Conservation (phyloP, 2,113 vertebrate species). For the Montifringilla adamsi region DNA sequence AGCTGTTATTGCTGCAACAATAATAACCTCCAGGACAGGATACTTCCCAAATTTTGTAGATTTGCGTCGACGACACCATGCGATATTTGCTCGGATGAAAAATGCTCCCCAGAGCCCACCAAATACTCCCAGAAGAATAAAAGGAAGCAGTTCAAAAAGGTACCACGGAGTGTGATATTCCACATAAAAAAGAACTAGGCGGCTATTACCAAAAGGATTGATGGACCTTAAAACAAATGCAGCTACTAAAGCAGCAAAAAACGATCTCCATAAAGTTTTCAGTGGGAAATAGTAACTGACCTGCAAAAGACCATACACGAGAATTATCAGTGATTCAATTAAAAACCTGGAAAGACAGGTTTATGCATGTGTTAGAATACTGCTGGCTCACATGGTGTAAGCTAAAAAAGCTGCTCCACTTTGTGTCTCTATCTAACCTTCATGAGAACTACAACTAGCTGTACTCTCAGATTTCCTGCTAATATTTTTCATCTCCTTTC, state of each 20-base stretch:
- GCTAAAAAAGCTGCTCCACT: background rate
- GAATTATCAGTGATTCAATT: background rate
- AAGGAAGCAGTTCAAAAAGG: slow-evolving; percentile 97
- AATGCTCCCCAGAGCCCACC: slow-evolving; percentile 98
- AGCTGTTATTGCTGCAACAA: slow-evolving; percentile 93
- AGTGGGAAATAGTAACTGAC: slow-evolving; percentile 99
- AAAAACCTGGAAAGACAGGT: background rate
- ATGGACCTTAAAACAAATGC: slow-evolving; percentile 97
- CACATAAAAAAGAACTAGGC: slow-evolving; percentile 97
- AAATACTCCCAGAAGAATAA: slow-evolving; percentile 96
- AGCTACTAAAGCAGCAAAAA: slow-evolving; percentile 96
- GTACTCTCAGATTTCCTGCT: background rate
- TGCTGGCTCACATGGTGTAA: background rate
- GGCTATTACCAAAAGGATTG: slow-evolving; percentile 97
- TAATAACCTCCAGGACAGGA: slow-evolving; percentile 93
- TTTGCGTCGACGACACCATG: slow-evolving; percentile 95
- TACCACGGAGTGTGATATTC: slow-evolving; percentile 99
- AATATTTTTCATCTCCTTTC: background rate
- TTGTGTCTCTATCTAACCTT: background rate
- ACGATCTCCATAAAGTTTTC: slow-evolving; percentile 97
- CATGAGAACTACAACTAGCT: background rate
- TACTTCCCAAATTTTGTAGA: slow-evolving; percentile 96
- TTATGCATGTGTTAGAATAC: background rate
- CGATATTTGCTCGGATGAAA: slow-evolving; percentile 96
- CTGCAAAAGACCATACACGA: slow-evolving; percentile 65